These are phyloP conservation scores for Aplidium turbinatum DNA, from an alignment of 23 tunicate species.

Conservation along the genomic window DNA sequence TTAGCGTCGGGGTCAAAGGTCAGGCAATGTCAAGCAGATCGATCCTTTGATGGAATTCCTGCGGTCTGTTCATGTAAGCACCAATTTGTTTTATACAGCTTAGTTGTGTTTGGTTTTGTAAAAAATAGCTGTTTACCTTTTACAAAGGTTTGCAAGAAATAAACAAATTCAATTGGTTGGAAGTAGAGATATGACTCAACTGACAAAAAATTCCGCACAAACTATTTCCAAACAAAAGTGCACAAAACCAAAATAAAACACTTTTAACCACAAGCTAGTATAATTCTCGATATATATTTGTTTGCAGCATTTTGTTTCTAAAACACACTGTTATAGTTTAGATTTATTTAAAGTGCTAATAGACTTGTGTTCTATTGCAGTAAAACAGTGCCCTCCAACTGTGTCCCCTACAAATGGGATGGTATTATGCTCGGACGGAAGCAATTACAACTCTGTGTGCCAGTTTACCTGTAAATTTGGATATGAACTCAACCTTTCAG, in stretches of 20 bases:
- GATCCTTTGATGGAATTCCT: constrained; percentile 56
- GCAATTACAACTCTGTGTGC: constrained; percentile 71
- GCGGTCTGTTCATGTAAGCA: constrained; percentile 68
- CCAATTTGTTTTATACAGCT: constrained; percentile 1
- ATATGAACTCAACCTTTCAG: constrained; percentile 41
- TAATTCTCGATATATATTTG: too few species aligned
- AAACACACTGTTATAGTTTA: too few species aligned
- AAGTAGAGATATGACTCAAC: background rate
- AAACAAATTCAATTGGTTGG: background rate
- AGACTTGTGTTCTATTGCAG: too few species aligned
- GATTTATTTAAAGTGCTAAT: too few species aligned
- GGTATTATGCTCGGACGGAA: constrained; percentile 60
- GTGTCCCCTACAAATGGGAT: constrained; percentile 47
- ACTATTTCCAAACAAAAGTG: too few species aligned
- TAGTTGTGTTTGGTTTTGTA: background rate
- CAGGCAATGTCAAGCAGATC: constrained; percentile 63
- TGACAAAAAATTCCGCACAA: too few species aligned
- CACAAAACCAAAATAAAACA: too few species aligned
- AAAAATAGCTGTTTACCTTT: too few species aligned
- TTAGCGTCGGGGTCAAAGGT: constrained; percentile 58
- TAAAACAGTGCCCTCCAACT: constrained; percentile 37
- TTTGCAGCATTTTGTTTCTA: too few species aligned
- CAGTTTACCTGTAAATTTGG: constrained; percentile 78
- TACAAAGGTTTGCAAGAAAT: too few species aligned
- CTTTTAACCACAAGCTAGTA: too few species aligned